Conservation (phyloP, 2,888 invertebrate genomes). For the Morpho achilles region DNA sequence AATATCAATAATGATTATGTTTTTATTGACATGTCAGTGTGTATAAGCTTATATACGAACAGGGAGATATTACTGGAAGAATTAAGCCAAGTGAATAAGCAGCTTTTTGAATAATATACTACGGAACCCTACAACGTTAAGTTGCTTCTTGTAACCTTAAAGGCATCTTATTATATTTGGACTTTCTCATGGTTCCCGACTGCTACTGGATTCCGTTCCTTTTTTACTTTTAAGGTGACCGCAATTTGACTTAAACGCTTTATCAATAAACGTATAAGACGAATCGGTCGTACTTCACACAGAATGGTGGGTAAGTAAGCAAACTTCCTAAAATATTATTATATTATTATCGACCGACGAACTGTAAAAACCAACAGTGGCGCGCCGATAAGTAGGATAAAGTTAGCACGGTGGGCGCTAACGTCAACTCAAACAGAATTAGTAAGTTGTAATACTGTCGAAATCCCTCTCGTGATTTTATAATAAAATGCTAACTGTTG, state of each 20-base stretch:
- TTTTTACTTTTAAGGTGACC: slow-evolving; percentile 60
- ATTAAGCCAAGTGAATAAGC: too few relatives aligned
- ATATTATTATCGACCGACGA: slow-evolving; percentile 54
- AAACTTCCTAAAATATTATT: slow-evolving; percentile 38
- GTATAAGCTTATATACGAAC: too few relatives aligned
- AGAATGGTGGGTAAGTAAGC: slow-evolving; percentile 35
- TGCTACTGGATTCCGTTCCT: slow-evolving; percentile 70
- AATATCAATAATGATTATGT: too few relatives aligned
- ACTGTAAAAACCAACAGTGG: slow-evolving; percentile 60
- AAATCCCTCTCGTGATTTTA: slow-evolving; percentile 68
- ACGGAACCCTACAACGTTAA: slow-evolving; percentile 46
- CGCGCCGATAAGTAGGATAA: slow-evolving; percentile 63
- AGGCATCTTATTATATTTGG: slow-evolving; percentile 38
- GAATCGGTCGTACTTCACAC: slow-evolving; percentile 38
- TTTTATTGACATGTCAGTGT: too few relatives aligned
- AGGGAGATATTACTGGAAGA: too few relatives aligned
- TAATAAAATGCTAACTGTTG: slow-evolving; percentile 73
- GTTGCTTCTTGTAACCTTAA: slow-evolving; percentile 33
- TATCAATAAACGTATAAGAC: slow-evolving; percentile 51
- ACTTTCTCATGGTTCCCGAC: slow-evolving; percentile 72
- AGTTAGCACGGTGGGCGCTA: slow-evolving; percentile 60
- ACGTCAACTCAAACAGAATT: slow-evolving; percentile 59
- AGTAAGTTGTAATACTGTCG: slow-evolving; percentile 38
- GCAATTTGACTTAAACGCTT: slow-evolving; percentile 65
- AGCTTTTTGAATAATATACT: neutral